These are phyloP conservation scores for Drosophila suboccidentalis DNA, from an alignment of 2,888 invertebrate species.

Conservation along the genomic window DNA sequence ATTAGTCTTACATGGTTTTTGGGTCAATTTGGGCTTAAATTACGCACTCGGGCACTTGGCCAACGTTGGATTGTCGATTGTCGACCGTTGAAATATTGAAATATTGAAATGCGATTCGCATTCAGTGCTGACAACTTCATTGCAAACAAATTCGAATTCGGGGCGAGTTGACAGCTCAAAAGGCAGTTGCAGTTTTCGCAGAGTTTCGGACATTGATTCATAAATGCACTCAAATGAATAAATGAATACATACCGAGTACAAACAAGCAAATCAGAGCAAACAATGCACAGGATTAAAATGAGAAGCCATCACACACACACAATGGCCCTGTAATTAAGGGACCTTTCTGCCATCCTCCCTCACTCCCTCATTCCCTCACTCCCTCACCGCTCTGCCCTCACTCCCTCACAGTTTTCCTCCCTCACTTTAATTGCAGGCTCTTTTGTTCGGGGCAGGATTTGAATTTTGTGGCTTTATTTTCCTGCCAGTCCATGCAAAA, in stretches of 20 bases:
- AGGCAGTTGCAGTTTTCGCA: conserved; percentile 28
- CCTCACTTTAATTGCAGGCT: conserved; percentile 56
- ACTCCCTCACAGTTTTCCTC: conserved; percentile 8
- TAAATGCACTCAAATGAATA: conserved; percentile 44
- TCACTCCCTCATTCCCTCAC: conserved; percentile 24
- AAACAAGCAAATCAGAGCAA: conserved; percentile 61
- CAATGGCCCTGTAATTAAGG: conserved; percentile 68
- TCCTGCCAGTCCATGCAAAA: conserved; percentile 37
- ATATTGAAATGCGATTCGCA: conserved; percentile 46
- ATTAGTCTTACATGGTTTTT: conserved; percentile 53
- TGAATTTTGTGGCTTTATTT: conserved; percentile 27
- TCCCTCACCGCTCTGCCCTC: conserved; percentile 16
- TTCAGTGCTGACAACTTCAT: conserved; percentile 72
- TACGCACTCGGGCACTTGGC: conserved; percentile 66
- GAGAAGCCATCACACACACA: conserved; percentile 49
- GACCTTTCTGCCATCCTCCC: neutral
- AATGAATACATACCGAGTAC: conserved; percentile 39
- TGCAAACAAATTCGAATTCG: conserved; percentile 33
- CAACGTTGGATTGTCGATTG: conserved; percentile 54
- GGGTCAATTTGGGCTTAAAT: conserved; percentile 80
- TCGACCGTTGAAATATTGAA: conserved; percentile 37
- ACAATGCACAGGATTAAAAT: conserved; percentile 73
- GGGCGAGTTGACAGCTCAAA: conserved; percentile 51
- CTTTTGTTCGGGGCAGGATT: conserved; percentile 62
- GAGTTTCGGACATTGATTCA: conserved; percentile 44